Evolutionary conservation across 2,113 vertebrate genomes (phyloP).

Genomic region (Chelonoidis abingdonii): DNA sequence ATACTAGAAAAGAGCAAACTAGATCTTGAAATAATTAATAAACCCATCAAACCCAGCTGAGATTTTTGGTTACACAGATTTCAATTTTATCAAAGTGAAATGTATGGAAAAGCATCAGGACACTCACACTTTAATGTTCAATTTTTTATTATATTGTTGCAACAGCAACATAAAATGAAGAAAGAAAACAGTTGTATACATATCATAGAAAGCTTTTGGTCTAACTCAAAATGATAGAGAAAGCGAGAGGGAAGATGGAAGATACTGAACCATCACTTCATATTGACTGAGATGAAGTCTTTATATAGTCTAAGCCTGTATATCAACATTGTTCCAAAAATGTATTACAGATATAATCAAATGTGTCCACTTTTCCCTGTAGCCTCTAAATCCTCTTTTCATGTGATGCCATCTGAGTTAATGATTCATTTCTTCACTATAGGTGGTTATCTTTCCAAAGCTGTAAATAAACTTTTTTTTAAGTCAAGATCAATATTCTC

Average conservation of each 20-base stretch:
- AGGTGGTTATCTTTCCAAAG: not conserved
- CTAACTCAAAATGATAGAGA: not conserved
- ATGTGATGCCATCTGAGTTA: not conserved
- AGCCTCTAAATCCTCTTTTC: not conserved
- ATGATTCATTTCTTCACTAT: not conserved
- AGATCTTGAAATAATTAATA: not conserved
- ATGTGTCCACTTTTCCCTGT: not conserved
- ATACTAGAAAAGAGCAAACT: not conserved
- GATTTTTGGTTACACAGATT: not conserved
- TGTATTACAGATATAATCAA: not conserved
- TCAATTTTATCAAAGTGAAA: not conserved
- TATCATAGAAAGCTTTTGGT: not conserved
- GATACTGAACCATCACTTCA: not conserved
- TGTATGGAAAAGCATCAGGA: not conserved
- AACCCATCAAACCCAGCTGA: not conserved
- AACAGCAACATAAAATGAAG: not conserved
- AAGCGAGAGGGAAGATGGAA: not conserved
- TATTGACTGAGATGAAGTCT: not conserved
- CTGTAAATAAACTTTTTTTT: not conserved
- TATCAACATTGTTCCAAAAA: slow-evolving; percentile 8
- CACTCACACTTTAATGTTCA: not conserved
- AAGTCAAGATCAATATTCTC: not conserved
- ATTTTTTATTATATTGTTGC: not conserved
- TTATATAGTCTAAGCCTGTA: not conserved
- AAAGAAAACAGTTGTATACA: not conserved